Base-by-base conservation (phyloP, 2,113 vertebrate genomes). In the Corythornis vintsioides region DNA sequence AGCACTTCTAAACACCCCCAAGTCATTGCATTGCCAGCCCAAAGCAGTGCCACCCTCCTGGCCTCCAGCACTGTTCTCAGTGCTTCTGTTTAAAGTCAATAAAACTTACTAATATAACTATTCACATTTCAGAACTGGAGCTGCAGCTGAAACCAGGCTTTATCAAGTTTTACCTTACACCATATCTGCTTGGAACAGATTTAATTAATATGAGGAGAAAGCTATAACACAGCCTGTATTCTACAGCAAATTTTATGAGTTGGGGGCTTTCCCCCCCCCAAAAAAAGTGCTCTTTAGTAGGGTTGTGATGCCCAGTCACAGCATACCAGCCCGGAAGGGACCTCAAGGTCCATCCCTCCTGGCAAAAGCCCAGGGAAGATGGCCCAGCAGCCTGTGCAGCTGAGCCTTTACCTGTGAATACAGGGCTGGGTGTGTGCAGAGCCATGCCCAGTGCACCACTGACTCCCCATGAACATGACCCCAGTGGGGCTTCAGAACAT, bases 1-100 rank as follows among this genome's bases (percentile, higher is more conserved):
- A 95, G 88, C 69, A 79, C 76, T 95, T 96, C 83, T 92, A 89
- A 96, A 91, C 87, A 94, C 66, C 94, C 90, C 93, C 89, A 92
- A 95, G 73, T 94, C 95, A 95, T 92, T 96, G 92, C 67, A 82
- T 76, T 92, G 88, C 64, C 92, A 94, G 31, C 83, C 64, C 93
- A 89, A 96, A 96, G 95, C 83, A 94, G 63, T 93, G 94, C 85
- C 50, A 83, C n/a, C 33, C 67, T n/a, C 42, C 26, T 82, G 89
- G 78, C 86, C 86, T 74, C 65, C 53, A 55, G 76, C 83, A 91
- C 60, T 87, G 80, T 81, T 96, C 97, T 94, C 90, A 92, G 77
- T 94, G 60, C 43, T 90, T 90, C 75, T 78, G 59, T 89, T 93
- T 80, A 79, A 90, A 93, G n/a, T 88, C 74, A 97, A 95, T 86